These are phyloP conservation scores for Seira ritae DNA, from an alignment of 2,888 invertebrate genomes.

Conservation along the genomic window DNA sequence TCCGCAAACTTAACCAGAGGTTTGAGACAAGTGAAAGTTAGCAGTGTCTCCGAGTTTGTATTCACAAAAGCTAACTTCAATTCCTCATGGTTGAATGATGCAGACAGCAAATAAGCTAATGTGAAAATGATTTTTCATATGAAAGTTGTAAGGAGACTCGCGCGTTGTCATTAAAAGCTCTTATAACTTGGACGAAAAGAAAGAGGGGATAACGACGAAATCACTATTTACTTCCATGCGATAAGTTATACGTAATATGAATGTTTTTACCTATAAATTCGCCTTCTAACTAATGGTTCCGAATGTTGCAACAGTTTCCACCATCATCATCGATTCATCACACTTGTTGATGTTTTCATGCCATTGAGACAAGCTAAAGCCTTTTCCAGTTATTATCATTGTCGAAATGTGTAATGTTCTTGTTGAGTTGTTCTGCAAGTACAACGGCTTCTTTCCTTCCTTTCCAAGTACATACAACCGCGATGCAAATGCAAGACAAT, in stretches of 20 bases:
- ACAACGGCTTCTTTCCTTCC: neutral
- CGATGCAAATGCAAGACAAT: neutral
- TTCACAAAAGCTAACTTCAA: no score
- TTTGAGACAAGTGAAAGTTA: neutral
- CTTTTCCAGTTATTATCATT: no score
- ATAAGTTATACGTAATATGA: neutral
- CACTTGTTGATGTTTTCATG: constrained; percentile 55
- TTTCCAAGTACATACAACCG: neutral
- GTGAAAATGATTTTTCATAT: neutral
- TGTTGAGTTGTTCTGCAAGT: neutral
- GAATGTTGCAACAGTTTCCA: neutral
- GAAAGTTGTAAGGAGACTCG: neutral
- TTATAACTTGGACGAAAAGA: constrained; percentile 6
- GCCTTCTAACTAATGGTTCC: neutral
- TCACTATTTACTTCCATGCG: neutral
- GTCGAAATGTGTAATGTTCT: no score
- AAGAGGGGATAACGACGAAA: constrained; percentile 4
- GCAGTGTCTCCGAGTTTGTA: neutral
- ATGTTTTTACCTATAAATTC: neutral
- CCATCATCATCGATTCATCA: no score
- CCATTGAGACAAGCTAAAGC: neutral
- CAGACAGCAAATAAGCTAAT: neutral
- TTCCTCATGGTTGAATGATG: no score
- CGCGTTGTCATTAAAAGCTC: constrained; percentile 15
- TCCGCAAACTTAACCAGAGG: neutral